These are phyloP conservation scores for Corynorhinus townsendii DNA, from an alignment of 2,113 vertebrate species.

Conservation along the genomic window DNA sequence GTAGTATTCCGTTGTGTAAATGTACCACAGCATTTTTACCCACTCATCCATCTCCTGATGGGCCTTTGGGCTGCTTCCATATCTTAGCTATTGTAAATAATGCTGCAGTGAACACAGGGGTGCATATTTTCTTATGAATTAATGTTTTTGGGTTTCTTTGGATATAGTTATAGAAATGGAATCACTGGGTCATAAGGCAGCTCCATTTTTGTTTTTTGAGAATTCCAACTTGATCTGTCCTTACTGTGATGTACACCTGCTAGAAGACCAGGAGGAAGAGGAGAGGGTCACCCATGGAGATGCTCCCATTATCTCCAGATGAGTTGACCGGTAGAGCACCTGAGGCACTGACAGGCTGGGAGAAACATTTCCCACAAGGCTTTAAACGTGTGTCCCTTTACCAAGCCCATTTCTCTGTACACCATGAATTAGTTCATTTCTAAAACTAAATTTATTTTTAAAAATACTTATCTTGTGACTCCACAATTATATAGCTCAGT, in stretches of 20 bases:
- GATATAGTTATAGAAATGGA: background rate
- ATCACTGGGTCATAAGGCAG: background rate
- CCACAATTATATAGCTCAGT: background rate
- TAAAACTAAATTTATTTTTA: background rate
- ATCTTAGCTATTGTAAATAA: background rate
- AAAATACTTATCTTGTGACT: background rate
- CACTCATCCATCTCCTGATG: background rate
- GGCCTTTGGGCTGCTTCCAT: background rate
- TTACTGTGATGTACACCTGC: background rate
- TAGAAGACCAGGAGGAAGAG: background rate
- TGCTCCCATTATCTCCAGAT: background rate
- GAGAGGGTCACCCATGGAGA: background rate
- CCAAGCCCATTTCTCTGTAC: background rate
- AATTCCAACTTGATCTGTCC: background rate
- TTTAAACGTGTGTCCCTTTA: background rate
- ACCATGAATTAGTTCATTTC: background rate
- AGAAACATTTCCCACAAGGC: background rate
- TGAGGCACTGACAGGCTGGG: background rate
- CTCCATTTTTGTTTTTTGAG: background rate
- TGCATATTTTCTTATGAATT: background rate
- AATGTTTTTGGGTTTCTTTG: background rate
- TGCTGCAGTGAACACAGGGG: background rate
- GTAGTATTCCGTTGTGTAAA: background rate
- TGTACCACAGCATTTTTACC: background rate
- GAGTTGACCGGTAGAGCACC: background rate